Base-by-base conservation (phyloP, 2,113 vertebrate species). In the Bubo scandiacus region DNA sequence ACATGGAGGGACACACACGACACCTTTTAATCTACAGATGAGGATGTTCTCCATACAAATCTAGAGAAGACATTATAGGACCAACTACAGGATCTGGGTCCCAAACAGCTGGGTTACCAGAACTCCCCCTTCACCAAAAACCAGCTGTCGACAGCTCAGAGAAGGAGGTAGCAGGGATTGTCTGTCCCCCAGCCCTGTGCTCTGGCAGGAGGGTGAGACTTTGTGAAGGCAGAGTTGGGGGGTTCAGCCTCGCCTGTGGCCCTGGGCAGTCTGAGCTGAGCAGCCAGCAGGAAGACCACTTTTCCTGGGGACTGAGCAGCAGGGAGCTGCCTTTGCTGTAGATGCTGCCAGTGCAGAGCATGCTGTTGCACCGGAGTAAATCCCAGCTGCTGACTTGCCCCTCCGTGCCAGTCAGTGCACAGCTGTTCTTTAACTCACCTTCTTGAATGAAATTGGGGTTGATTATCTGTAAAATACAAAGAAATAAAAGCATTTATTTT, bases 401-500 rank as follows among this genome's bases (percentile, higher is more conserved):
- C 55, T 88, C 74, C 7, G 7, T 55, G 59, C 45, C 54, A 58
- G 32, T 38, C 80, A 68, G 29, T 10, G 54, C 45, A 65, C 55
- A 82, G 72, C 73, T 88, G 43, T 83, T 86, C 89, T 96, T 96
- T 77, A 92, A 98, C 99, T 99, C 97, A 99, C 99, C 99, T 99
- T 99, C 99, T 97, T 99, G 99, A 97, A 99, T 99, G 98, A 99
- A 99, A 98, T 99, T 99, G 78, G 99, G 99, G 97, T 99, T 99
- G 97, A 99, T 98, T 96, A 99, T 99, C 99, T 99, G 99, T 92
- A 98, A 98, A 97, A 98, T 79, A 98, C 72, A 97, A 93, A 97
- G 94, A 98, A 95, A 98, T n/a, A 96, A 78, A 93, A 86, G 86
- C 47, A 91, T 96, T 97, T 90, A 97, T 94, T 97, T 75, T 92